Conservation (phyloP, 2,888 invertebrate species). For the Achlya flavicornis region DNA sequence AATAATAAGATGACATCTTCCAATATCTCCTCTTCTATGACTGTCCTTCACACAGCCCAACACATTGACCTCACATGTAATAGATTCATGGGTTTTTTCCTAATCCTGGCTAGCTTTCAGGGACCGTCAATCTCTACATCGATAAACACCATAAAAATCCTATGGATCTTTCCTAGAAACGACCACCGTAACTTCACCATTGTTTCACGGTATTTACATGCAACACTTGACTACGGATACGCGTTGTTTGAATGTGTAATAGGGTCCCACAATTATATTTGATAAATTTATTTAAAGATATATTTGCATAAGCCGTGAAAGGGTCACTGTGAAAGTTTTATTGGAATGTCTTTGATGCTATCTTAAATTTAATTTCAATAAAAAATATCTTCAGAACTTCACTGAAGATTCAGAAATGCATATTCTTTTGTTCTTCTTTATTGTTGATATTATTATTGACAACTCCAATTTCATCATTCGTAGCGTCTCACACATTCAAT, state of each 20-base stretch:
- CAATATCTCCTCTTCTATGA: not conserved
- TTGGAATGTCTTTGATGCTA: constrained; percentile 25
- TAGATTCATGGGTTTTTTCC: not conserved
- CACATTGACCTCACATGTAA: not conserved
- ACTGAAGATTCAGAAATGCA: too few species aligned
- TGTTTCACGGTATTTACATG: constrained; percentile 77
- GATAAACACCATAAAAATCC: constrained; percentile 75
- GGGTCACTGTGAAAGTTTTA: constrained; percentile 66
- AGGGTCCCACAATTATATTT: constrained; percentile 83
- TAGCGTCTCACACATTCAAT: too few species aligned
- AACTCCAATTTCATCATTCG: too few species aligned
- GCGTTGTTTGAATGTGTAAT: constrained; percentile 76
- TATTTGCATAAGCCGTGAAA: constrained; percentile 78
- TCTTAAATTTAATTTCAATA: not conserved
- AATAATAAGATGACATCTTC: not conserved
- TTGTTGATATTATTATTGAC: too few species aligned
- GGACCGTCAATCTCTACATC: constrained; percentile 61
- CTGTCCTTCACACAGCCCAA: not conserved
- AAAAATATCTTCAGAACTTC: too few species aligned
- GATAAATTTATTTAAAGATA: constrained; percentile 78
- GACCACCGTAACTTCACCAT: constrained; percentile 81
- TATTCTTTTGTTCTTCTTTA: too few species aligned
- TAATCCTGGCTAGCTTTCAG: constrained; percentile 3
- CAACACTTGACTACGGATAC: constrained; percentile 75
- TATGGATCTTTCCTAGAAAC: constrained; percentile 74